Conservation (phyloP, 2,113 vertebrate genomes). For the Pachypanchax playfairii region DNA sequence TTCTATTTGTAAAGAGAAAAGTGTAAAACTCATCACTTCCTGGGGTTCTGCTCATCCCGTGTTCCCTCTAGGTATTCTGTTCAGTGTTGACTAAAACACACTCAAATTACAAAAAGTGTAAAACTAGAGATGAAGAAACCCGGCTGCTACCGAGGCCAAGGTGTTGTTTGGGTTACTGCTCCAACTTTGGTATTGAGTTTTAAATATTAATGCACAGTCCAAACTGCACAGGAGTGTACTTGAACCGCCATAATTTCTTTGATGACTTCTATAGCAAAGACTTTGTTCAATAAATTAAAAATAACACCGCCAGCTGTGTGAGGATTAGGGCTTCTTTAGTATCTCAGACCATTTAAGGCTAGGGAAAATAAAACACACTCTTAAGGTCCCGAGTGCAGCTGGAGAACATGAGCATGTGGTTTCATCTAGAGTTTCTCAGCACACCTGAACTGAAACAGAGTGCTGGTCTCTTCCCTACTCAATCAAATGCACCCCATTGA, state of each 20-base stretch:
- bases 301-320: slow-evolving; percentile 61
- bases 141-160: slow-evolving; percentile 38
- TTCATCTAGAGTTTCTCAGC: slow-evolving; percentile 37
- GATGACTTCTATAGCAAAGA: slow-evolving; percentile 54
- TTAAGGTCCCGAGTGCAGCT: slow-evolving; percentile 40
- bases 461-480: slow-evolving; percentile 36
- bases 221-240: slow-evolving; percentile 44
- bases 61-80: slow-evolving; percentile 42
- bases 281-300: slow-evolving; percentile 75
- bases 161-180: slow-evolving; percentile 62
- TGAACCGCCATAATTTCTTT: slow-evolving; percentile 48
- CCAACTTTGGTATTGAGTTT: slow-evolving; percentile 60
- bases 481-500: slow-evolving; percentile 14
- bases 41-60: slow-evolving; percentile 39
- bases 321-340: slow-evolving; percentile 58
- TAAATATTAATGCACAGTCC: slow-evolving; percentile 66
- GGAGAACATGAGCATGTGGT: slow-evolving; percentile 38
- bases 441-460: slow-evolving; percentile 46
- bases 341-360: slow-evolving; percentile 63
- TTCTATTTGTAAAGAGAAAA: slow-evolving; percentile 40
- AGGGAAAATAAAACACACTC: slow-evolving; percentile 56
- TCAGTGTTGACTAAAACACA: slow-evolving; percentile 36
- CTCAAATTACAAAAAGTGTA: slow-evolving; percentile 22
- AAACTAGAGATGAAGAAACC: slow-evolving; percentile 15
- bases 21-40: slow-evolving; percentile 25